Conservation (phyloP, 1,140 invertebrate species). For the Linepithema humile region DNA sequence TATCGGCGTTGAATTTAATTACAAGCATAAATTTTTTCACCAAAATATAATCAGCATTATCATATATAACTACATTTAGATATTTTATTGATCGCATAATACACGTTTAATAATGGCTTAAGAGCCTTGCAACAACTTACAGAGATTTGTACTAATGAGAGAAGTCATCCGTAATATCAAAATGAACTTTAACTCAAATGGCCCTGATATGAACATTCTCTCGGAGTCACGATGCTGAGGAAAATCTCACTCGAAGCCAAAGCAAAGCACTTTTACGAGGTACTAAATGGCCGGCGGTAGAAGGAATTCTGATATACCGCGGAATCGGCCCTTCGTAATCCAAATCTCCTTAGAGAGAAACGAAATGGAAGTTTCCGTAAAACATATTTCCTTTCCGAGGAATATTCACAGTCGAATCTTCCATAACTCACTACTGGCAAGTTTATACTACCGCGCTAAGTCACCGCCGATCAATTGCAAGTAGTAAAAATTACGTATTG, state of each 20-base stretch:
- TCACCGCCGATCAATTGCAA: conserved; percentile 18
- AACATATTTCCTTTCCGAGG: conserved; percentile 34
- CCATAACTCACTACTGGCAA: conserved; percentile 14
- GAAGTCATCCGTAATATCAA: background rate
- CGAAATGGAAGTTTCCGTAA: conserved; percentile 53
- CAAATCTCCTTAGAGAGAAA: conserved; percentile 55
- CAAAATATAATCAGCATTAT: background rate
- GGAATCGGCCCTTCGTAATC: conserved; percentile 45
- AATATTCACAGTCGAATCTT: conserved; percentile 26
- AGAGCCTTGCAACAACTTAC: background rate
- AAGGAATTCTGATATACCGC: conserved; percentile 50
- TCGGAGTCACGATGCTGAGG: background rate
- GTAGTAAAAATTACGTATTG: background rate
- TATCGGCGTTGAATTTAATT: background rate
- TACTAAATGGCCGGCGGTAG: conserved; percentile 44
- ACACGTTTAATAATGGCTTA: background rate
- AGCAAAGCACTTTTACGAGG: conserved; percentile 43
- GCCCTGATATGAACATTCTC: background rate
- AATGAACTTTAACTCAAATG: conserved; percentile 13
- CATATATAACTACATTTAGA: background rate
- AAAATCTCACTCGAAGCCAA: conserved; percentile 40
- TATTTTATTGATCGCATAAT: background rate
- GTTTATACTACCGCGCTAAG: conserved; percentile 13
- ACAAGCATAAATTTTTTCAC: background rate
- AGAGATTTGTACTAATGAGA: background rate